Base-by-base conservation (phyloP, 1,140 invertebrate genomes). In the Chironomus striatipennis region DNA sequence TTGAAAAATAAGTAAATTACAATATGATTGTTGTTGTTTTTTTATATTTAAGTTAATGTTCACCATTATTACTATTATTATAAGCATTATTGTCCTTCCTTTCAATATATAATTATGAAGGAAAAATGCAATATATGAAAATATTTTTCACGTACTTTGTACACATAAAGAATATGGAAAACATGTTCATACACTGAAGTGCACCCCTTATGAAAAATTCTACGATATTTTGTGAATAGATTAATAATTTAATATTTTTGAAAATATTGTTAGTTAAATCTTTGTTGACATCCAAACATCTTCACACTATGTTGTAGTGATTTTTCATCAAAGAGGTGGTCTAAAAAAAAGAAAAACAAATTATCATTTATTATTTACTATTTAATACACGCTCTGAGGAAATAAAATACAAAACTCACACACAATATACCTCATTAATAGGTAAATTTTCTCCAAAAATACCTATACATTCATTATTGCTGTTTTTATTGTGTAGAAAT, bases 391-490 rank as follows among this genome's bases (percentile, higher is more conserved):
- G 47, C 47, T 57, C 12, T 57, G 9, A n/a, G 47, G 47, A 57
- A 57, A 12, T n/a, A 57, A n/a, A 57, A 57, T 57, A 57, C 47
- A 57, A 57, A 57, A 57, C 8, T 57, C 47, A 57, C 47, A 57
- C 47, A 57, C 47, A 57, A 57, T 57, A 57, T 57, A 57, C 12
- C 12, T 57, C 47, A 57, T 57, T 57, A 57, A 57, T 57, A 57
- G 47, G 47, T 57, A 57, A 57, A 57, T 57, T 57, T 57, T 57
- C 24, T n/a, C 47, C 47, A 57, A 57, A 57, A 57, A 57, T 15
- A n/a, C n/a, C 12, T 57, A 57, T 15, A n/a, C 15, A n/a, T 57
- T 12, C n/a, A 15, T 57, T 12, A 5, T 57, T 15, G 12, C n/a
- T 57, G 12, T 5, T 57, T 57, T 15, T 57, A 57, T 57, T 57